Evolutionary conservation across 2,113 vertebrate species (phyloP).

Genomic region (Labeo rohita): DNA sequence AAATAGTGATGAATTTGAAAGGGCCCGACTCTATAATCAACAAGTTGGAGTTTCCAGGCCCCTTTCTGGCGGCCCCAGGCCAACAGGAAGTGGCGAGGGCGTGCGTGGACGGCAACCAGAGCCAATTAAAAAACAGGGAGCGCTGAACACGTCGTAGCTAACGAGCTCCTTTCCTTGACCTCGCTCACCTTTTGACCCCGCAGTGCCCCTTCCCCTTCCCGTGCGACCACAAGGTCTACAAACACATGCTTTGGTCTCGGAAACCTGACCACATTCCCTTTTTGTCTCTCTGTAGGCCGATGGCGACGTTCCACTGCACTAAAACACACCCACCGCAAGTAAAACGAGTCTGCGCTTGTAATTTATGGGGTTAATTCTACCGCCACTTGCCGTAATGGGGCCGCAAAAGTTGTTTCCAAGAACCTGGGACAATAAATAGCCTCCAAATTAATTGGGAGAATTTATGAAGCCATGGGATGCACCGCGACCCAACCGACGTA

Average conservation of each 20-base stretch:
- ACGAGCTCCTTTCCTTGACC: conserved; percentile 75
- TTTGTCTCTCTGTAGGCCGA: conserved; percentile 52
- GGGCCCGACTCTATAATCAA: conserved; percentile 60
- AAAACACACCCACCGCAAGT: conserved; percentile 20
- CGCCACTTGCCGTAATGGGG: conserved; percentile 38
- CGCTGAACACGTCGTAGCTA: conserved; percentile 65
- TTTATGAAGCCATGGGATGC: conserved; percentile 63
- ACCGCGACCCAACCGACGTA: conserved; percentile 39
- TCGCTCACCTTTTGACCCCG: conserved; percentile 68
- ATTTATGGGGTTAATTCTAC: conserved; percentile 59
- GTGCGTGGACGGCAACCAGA: conserved; percentile 58
- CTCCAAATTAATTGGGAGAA: conserved; percentile 67
- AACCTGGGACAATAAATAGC: conserved; percentile 61
- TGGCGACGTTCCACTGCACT: conserved; percentile 51
- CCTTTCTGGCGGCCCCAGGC: conserved; percentile 67
- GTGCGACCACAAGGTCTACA: conserved; percentile 63
- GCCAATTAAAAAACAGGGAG: conserved; percentile 70
- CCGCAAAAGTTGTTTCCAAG: conserved; percentile 58
- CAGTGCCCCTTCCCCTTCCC: conserved; percentile 45
- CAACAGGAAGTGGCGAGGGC: conserved; percentile 68
- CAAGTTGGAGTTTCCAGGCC: conserved; percentile 58
- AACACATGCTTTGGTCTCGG: conserved; percentile 67
- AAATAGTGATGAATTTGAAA: conserved; percentile 62
- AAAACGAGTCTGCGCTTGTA: neutral
- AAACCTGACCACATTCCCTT: conserved; percentile 66